Conservation (phyloP, 2,797 vertebrate species). For the Pangasius sanitwongsei region DNA sequence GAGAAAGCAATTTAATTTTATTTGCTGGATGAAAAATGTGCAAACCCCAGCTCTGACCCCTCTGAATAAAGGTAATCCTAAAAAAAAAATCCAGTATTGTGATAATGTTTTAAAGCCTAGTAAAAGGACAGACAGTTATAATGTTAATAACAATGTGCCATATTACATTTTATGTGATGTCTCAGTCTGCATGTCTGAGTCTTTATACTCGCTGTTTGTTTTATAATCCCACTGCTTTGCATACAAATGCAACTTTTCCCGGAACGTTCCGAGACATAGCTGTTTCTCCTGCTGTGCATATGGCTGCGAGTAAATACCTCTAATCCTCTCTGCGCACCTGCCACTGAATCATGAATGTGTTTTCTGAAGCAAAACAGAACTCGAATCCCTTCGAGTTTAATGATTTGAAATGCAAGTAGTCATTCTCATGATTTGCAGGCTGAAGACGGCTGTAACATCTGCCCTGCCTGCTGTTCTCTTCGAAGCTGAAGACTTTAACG, state of each 20-base stretch:
- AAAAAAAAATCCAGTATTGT: neutral
- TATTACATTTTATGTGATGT: neutral
- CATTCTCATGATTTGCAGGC: neutral
- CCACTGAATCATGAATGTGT: constrained; percentile 29
- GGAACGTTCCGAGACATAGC: neutral
- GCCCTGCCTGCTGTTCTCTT: constrained; percentile 18
- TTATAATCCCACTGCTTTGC: constrained; percentile 29
- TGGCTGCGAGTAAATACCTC: constrained; percentile 11
- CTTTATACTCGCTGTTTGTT: constrained; percentile 13
- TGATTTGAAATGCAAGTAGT: neutral
- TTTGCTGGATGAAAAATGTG: neutral
- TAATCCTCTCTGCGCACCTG: constrained; percentile 46
- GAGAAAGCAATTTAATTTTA: neutral
- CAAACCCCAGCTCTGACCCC: neutral
- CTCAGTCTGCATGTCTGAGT: neutral
- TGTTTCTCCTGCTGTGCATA: constrained; percentile 17
- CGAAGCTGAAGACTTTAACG: neutral
- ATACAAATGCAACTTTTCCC: constrained; percentile 32
- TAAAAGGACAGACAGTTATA: neutral
- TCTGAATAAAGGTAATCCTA: neutral
- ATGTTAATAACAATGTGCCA: neutral
- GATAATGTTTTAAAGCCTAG: neutral
- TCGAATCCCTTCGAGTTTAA: neutral
- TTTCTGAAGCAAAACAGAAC: constrained; percentile 35
- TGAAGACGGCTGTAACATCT: constrained; percentile 6